Percentiles rank a stretch among this genome's conserved stretches.
phyloP scores from a whole-genome alignment of 2,113 vertebrate genomes.

The Helogale parvula region DNA sequence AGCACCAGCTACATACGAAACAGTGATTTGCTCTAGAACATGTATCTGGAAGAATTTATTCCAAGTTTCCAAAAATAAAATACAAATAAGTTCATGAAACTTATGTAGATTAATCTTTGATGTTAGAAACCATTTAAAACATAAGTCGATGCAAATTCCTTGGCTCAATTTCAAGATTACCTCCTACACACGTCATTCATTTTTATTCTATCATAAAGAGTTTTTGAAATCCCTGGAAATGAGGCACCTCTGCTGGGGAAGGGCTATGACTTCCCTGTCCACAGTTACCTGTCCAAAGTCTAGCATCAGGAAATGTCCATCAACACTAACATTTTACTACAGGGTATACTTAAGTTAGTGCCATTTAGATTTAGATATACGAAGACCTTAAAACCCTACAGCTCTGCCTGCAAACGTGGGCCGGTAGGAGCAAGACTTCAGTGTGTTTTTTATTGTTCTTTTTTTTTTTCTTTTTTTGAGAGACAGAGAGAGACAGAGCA shows the following conservation, averaged over 20 bases:
- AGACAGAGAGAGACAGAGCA: too few species aligned
- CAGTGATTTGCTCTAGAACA: neutral
- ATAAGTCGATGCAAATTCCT: neutral
- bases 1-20: neutral
- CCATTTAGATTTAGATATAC: neutral
- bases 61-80: conserved; percentile 10
- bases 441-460: neutral
- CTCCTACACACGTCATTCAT: neutral
- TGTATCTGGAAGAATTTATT: neutral
- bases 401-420: neutral
- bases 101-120: neutral
- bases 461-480: too few species aligned
- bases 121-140: conserved; percentile 38
- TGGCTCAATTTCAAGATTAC: neutral
- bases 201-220: neutral
- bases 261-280: neutral
- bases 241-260: neutral
- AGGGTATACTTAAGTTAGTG: neutral
- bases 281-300: neutral
- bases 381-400: neutral
- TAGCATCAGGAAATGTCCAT: neutral
- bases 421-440: neutral
- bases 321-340: neutral
- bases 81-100: neutral
- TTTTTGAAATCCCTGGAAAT: neutral